Conservation (phyloP, 2,113 vertebrate species). For the Pollachius pollachius region DNA sequence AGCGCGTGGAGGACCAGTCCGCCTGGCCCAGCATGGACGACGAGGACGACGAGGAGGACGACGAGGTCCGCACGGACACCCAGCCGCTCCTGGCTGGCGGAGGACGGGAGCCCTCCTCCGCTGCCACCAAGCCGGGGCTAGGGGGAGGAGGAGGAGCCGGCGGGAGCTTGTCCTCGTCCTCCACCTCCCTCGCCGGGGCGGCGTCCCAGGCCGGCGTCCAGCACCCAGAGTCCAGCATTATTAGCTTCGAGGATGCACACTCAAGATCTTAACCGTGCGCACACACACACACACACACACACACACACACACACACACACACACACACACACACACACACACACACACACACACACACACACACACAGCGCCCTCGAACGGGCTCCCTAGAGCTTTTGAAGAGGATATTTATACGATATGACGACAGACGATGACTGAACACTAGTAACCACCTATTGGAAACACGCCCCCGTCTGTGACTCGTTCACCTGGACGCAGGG, state of each 20-base stretch:
- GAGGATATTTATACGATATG: too few species aligned
- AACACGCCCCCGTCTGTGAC: too few species aligned
- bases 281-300: slow-evolving; percentile 17
- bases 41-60: slow-evolving; percentile 85
- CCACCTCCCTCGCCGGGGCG: slow-evolving; percentile 19
- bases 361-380: slow-evolving; percentile 23
- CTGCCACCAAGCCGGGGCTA: slow-evolving; percentile 36
- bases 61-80: slow-evolving; percentile 79
- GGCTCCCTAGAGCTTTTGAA: too few species aligned
- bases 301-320: slow-evolving; percentile 20
- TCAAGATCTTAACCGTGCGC: slow-evolving; percentile 76
- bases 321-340: slow-evolving; percentile 26
- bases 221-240: slow-evolving; percentile 84
- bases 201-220: slow-evolving; percentile 48
- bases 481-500: too few species aligned
- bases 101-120: slow-evolving; percentile 48
- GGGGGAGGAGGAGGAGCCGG: slow-evolving; percentile 20
- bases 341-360: slow-evolving; percentile 15
- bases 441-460: too few species aligned
- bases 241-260: slow-evolving; percentile 89
- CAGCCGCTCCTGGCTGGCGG: slow-evolving; percentile 67
- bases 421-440: too few species aligned
- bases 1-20: slow-evolving; percentile 91
- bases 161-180: slow-evolving; percentile 51
- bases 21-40: slow-evolving; percentile 99